Conservation (phyloP, 2,113 vertebrate species). For the Alligator mississippiensis region DNA sequence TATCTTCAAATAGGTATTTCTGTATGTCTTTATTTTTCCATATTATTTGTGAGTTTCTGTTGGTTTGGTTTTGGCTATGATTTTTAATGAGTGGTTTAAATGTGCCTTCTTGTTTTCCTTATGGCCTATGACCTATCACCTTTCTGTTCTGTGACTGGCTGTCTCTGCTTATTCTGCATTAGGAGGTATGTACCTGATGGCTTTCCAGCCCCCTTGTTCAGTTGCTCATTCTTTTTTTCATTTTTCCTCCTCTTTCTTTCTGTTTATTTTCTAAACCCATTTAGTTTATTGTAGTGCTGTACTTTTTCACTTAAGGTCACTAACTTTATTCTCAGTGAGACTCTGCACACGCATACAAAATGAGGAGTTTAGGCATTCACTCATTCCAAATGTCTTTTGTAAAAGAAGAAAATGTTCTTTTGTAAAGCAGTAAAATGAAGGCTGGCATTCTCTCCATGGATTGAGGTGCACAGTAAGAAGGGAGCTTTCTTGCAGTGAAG, state of each 20-base stretch:
- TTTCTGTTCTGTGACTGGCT: slow-evolving; percentile 94
- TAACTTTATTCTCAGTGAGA: slow-evolving; percentile 52
- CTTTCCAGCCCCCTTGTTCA: slow-evolving; percentile 72
- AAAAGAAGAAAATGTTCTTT: background rate
- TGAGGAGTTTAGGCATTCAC: slow-evolving; percentile 30
- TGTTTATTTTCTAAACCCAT: background rate
- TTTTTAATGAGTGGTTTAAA: slow-evolving; percentile 83
- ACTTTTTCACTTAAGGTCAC: slow-evolving; percentile 59
- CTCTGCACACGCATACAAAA: background rate
- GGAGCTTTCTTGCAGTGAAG: background rate
- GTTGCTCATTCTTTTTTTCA: slow-evolving; percentile 66
- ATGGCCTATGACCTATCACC: slow-evolving; percentile 89
- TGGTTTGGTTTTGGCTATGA: slow-evolving; percentile 82
- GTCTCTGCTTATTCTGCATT: slow-evolving; percentile 90
- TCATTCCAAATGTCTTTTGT: background rate
- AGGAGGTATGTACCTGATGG: slow-evolving; percentile 92
- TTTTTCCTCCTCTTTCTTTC: background rate
- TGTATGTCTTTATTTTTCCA: slow-evolving; percentile 75
- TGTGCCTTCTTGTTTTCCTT: slow-evolving; percentile 87
- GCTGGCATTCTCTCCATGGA: background rate
- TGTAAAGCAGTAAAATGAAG: background rate
- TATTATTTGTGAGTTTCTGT: slow-evolving; percentile 82
- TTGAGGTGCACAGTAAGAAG: background rate
- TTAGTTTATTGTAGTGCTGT: slow-evolving; percentile 31
- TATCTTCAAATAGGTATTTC: slow-evolving; percentile 70